Conservation (phyloP, 2,113 vertebrate species). For the Myrmecobius fasciatus region DNA sequence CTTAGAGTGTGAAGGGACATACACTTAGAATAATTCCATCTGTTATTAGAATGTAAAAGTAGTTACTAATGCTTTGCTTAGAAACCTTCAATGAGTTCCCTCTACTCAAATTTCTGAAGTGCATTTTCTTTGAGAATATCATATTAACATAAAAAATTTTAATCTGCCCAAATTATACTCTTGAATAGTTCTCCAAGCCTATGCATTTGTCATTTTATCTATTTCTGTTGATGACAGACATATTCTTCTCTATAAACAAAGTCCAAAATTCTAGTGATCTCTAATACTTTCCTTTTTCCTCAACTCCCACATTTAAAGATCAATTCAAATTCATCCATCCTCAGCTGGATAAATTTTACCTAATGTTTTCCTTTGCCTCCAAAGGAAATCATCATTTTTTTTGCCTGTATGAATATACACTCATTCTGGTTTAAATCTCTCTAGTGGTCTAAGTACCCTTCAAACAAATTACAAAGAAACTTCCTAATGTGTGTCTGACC, state of each 20-base stretch:
- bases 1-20: background rate
- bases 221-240: background rate
- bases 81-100: background rate
- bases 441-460: no score
- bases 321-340: background rate
- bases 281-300: background rate
- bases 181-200: background rate
- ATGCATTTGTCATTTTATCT: background rate
- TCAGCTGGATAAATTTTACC: background rate
- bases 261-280: background rate
- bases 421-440: no score
- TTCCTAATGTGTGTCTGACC: no score
- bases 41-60: background rate
- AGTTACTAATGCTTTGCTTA: background rate
- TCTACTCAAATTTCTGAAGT: background rate
- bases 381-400: no score
- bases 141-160: background rate
- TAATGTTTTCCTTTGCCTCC: background rate
- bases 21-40: background rate
- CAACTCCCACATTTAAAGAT: background rate
- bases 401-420: no score
- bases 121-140: background rate
- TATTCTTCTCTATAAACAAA: background rate
- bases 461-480: no score
- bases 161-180: background rate